phyloP scores from a whole-genome alignment of 2,113 vertebrate species.

The Philantomba maxwellii region DNA sequence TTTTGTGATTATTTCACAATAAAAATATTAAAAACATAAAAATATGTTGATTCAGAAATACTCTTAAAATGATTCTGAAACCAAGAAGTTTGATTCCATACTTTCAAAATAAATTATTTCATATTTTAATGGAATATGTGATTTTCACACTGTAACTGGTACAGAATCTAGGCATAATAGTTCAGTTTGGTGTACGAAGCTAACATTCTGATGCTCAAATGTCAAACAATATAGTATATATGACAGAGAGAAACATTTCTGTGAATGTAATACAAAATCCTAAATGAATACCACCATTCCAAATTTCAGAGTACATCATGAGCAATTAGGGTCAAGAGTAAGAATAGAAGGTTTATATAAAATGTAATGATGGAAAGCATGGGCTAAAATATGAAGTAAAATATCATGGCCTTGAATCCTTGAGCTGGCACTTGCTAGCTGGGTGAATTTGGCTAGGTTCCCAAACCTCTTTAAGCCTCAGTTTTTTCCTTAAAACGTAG shows the following conservation, averaged over 20 bases:
- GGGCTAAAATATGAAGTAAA: not conserved
- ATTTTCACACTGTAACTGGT: not conserved
- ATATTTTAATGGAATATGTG: not conserved
- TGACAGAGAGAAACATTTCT: not conserved
- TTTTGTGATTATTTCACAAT: not conserved
- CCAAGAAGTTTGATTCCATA: not conserved
- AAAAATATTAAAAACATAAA: not conserved
- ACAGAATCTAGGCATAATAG: not conserved
- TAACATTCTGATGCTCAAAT: not conserved
- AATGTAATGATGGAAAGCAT: not conserved
- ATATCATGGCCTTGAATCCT: not conserved
- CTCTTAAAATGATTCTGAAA: not conserved
- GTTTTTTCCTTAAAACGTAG: not conserved
- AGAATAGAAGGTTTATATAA: not conserved
- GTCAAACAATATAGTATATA: not conserved
- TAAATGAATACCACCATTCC: not conserved
- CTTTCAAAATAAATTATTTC: not conserved
- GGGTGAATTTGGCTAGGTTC: not conserved
- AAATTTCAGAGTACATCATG: not conserved
- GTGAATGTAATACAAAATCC: not conserved
- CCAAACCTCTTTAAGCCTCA: not conserved
- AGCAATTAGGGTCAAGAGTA: not conserved
- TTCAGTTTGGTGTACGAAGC: conserved; percentile 39
- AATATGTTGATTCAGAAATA: not conserved
- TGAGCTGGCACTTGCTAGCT: not conserved